Evolutionary conservation across 2,797 vertebrate species (phyloP), one percentile per base, ranked within the genome.

Genomic region (Silurus lanzhouensis): DNA sequence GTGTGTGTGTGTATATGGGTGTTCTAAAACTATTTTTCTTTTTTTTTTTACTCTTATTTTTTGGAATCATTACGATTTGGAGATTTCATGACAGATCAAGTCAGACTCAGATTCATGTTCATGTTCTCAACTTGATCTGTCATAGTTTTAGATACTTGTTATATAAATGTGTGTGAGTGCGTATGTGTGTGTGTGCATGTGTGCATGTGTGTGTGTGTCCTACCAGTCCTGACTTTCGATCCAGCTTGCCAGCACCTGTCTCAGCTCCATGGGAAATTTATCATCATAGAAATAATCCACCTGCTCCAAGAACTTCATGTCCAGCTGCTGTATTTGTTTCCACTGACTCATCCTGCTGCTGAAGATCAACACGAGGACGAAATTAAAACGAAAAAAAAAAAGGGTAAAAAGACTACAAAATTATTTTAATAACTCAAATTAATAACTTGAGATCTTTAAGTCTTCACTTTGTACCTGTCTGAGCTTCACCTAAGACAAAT

Each of bases 191-290:
- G 48, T 9, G 48, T 52, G 48, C 9, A 1, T 52, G 7, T 52
- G 48, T 52, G 48, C n/a, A n/a, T 52, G 48, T 52, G n/a, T 15
- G 6, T 52, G 48, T 52, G n/a, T 20, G 20, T 71, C 96, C 91
- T 95, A 99, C 98, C 98, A 99, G 74, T 99, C 97, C 92, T 99
- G 97, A 82, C 93, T 94, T 92, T 99, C 98, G 88, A 99, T 97
- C 97, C 98, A 99, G 87, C 92, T 92, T 68, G 98, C 96, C 88
- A 99, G 92, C n/a, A 96, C 95, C 87, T 99, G 97, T 2, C 98
- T 92, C 87, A 99, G 94, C 93, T 99, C 98, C 98, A 99, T 99
- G 48, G 98, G 98, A 90, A 99, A 98, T 89, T 97, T 99, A 84
- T 99, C 97, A 88, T 98, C 97, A 0, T 99, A 99, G 90, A 99